A percentile compares a stretch with the other conserved stretches of the same genome.
Conservation (phyloP, 2,797 vertebrate species). For the Phrynocephalus guinanensis region DNA sequence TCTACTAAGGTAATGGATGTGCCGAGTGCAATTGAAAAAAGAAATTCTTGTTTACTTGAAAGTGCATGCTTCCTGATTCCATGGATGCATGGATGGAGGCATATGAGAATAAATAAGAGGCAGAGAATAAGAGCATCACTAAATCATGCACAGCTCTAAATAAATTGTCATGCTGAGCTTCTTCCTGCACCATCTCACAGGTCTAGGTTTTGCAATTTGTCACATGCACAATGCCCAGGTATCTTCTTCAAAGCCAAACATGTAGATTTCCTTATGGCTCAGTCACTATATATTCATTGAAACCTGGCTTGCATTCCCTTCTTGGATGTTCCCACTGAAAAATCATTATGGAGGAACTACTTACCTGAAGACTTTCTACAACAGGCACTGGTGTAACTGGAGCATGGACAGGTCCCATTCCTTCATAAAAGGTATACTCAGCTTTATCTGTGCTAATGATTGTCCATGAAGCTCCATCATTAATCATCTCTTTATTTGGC, state of each 20-base stretch:
- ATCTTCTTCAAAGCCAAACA: background rate
- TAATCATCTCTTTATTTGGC: slow-evolving; percentile 99
- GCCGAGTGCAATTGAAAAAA: background rate
- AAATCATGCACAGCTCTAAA: background rate
- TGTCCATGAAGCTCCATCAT: slow-evolving; percentile 99
- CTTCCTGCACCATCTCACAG: background rate
- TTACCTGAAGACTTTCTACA: slow-evolving; percentile 98
- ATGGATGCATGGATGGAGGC: background rate
- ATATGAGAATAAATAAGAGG: background rate
- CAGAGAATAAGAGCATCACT: background rate
- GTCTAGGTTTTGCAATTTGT: background rate
- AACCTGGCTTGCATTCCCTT: background rate
- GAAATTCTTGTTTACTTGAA: background rate
- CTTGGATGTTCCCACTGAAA: background rate
- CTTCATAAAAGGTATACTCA: slow-evolving; percentile 99
- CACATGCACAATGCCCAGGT: background rate
- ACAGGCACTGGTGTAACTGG: slow-evolving; percentile 98
- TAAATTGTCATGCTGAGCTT: background rate
- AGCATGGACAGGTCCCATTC: slow-evolving; percentile 96
- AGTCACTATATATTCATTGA: background rate
- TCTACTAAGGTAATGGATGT: background rate
- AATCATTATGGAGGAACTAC: slow-evolving; percentile 9
- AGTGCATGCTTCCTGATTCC: too few relatives aligned
- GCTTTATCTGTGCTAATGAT: slow-evolving; percentile 99
- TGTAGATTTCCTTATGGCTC: background rate